Evolutionary conservation across 2,888 invertebrate species (phyloP).

Genomic region (Boloria euphrosyne): DNA sequence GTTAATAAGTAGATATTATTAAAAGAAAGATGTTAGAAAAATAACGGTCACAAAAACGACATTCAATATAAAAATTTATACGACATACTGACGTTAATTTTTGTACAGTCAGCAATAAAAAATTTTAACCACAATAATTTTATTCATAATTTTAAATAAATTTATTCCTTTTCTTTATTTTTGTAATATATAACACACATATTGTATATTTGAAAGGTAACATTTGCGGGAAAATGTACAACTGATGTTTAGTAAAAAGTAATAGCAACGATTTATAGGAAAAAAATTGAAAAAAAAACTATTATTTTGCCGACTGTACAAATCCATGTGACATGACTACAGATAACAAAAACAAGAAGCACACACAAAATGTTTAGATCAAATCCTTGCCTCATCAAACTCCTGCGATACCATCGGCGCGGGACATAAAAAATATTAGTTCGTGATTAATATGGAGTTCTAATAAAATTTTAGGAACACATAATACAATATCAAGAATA

Average conservation of each 20-base stretch:
- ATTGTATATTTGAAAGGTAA: background rate
- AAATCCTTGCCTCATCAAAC: slow-evolving; percentile 76
- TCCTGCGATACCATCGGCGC: slow-evolving; percentile 74
- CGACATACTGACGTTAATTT: slow-evolving; percentile 7
- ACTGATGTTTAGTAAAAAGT: too few relatives aligned
- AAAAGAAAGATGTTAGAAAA: background rate
- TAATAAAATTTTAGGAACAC: background rate
- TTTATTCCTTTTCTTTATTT: too few relatives aligned
- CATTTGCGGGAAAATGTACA: background rate
- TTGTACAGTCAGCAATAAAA: slow-evolving; percentile 13
- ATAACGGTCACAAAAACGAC: background rate
- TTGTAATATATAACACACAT: background rate
- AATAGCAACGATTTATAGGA: background rate
- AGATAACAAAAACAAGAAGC: slow-evolving; percentile 44
- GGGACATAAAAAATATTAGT: slow-evolving; percentile 73
- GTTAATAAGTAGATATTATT: background rate
- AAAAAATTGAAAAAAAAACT: background rate
- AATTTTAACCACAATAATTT: too few relatives aligned
- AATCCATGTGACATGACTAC: slow-evolving; percentile 29
- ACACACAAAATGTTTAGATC: slow-evolving; percentile 43
- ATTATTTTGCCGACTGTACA: slow-evolving; percentile 24
- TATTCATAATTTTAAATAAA: too few relatives aligned
- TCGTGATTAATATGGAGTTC: slow-evolving; percentile 30
- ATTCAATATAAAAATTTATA: slow-evolving; percentile 6
- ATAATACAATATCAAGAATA: background rate